Evolutionary conservation across 2,888 invertebrate species (phyloP).

Genomic region (Galeopsomyia nigrocyanea): DNA sequence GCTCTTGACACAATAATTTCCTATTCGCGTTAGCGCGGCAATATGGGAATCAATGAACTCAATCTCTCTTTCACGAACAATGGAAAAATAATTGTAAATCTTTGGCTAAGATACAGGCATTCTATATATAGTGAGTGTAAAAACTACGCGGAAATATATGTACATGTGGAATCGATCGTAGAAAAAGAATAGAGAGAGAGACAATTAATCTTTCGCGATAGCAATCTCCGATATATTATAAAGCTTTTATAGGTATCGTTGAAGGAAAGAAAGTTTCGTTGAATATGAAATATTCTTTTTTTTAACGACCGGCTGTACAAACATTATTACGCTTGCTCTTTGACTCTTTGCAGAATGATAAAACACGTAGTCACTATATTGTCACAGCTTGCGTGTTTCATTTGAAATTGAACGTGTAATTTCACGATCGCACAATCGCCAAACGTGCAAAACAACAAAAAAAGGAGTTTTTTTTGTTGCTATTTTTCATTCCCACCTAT

Average conservation of each 20-base stretch:
- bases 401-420: too few species aligned
- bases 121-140: neutral
- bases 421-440: too few species aligned
- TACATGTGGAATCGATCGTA: neutral
- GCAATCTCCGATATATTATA: neutral
- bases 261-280: conserved; percentile 17
- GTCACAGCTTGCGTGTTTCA: too few species aligned
- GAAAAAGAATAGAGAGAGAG: neutral
- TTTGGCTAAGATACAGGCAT: neutral
- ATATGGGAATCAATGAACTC: conserved; percentile 14
- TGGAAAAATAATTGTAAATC: neutral
- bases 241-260: neutral
- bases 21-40: neutral
- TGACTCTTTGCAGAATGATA: too few species aligned
- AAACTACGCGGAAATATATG: conserved; percentile 3
- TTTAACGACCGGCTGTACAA: too few species aligned
- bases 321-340: too few species aligned
- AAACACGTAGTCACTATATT: too few species aligned
- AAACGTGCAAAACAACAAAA: too few species aligned
- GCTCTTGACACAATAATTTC: conserved; percentile 27
- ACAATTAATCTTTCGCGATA: conserved; percentile 29
- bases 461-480: too few species aligned
- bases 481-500: too few species aligned
- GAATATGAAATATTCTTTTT: neutral
- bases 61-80: conserved; percentile 16